Conservation (phyloP, 2,113 vertebrate species). For the Clinocottus analis region DNA sequence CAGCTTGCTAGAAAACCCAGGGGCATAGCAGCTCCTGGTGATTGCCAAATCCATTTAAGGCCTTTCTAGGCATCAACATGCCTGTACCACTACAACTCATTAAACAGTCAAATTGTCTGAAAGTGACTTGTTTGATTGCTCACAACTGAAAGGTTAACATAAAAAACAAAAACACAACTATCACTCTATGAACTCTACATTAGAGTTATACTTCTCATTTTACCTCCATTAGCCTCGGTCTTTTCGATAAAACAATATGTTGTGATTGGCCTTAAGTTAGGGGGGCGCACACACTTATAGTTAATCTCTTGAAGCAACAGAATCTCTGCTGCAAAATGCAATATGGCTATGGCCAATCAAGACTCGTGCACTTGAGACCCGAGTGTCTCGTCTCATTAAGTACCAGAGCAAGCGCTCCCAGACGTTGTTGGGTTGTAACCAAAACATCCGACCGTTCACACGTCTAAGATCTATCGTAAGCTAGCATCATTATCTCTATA, state of each 20-base stretch:
- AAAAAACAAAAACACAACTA: conserved; percentile 18
- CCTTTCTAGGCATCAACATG: conserved; percentile 63
- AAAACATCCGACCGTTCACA: conserved; percentile 37
- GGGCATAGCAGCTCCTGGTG: conserved; percentile 58
- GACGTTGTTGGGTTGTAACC: conserved; percentile 33
- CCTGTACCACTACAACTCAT: conserved; percentile 56
- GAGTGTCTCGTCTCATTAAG: conserved; percentile 62
- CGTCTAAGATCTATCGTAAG: conserved; percentile 33
- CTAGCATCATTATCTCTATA: conserved; percentile 53
- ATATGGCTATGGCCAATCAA: conserved; percentile 71
- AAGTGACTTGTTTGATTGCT: conserved; percentile 51
- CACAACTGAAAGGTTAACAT: conserved; percentile 34
- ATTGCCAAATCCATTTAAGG: conserved; percentile 81
- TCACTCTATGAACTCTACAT: conserved; percentile 24
- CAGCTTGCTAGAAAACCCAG: conserved; percentile 75
- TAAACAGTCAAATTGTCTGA: conserved; percentile 63
- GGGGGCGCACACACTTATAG: conserved; percentile 25
- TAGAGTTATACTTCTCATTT: conserved; percentile 24
- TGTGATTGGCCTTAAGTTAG: conserved; percentile 38
- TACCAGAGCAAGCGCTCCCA: conserved; percentile 54
- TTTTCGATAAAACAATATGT: conserved; percentile 26
- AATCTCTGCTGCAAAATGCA: conserved; percentile 52
- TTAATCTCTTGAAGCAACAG: conserved; percentile 61
- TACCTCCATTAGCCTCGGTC: conserved; percentile 18
- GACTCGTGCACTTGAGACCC: conserved; percentile 68